Evolutionary conservation across 1,140 invertebrate genomes (phyloP), one percentile per base, ranked within the genome.

Genomic region (Hirudo medicinalis): DNA sequence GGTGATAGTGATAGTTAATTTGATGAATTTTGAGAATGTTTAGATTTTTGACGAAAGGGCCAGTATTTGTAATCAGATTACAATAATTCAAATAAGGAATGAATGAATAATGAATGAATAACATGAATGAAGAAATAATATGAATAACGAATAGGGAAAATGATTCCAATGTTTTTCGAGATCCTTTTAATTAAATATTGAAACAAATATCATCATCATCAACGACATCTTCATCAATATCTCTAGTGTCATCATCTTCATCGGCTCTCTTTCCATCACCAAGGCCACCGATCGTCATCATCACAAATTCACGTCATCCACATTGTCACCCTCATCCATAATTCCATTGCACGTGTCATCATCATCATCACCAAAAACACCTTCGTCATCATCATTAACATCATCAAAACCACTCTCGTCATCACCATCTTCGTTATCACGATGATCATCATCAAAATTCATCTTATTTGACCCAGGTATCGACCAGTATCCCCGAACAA

Each of bases 121-220:
- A n/a, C n/a, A n/a, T n/a, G n/a, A n/a, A n/a, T n/a, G n/a, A n/a
- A n/a, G n/a, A n/a, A n/a, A n/a, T n/a, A n/a, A n/a, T n/a, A n/a
- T n/a, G n/a, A n/a, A n/a, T n/a, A n/a, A n/a, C n/a, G n/a, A n/a
- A n/a, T n/a, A n/a, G n/a, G n/a, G n/a, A n/a, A n/a, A n/a, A n/a
- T n/a, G n/a, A n/a, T n/a, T n/a, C n/a, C n/a, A n/a, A n/a, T n/a
- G n/a, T n/a, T n/a, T n/a, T n/a, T n/a, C n/a, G n/a, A n/a, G n/a
- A n/a, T n/a, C n/a, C n/a, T n/a, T n/a, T n/a, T n/a, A n/a, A n/a
- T n/a, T n/a, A n/a, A n/a, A n/a, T n/a, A n/a, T n/a, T n/a, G n/a
- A n/a, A n/a, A n/a, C n/a, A n/a, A n/a, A n/a, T n/a, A 36, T 68
- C 67, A 68, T 32, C n/a, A 0, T 68, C 27, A 19, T 68, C 67